phyloP scores from a whole-genome alignment of 2,888 invertebrate species.

The Parapristionchus giblindavisi region DNA sequence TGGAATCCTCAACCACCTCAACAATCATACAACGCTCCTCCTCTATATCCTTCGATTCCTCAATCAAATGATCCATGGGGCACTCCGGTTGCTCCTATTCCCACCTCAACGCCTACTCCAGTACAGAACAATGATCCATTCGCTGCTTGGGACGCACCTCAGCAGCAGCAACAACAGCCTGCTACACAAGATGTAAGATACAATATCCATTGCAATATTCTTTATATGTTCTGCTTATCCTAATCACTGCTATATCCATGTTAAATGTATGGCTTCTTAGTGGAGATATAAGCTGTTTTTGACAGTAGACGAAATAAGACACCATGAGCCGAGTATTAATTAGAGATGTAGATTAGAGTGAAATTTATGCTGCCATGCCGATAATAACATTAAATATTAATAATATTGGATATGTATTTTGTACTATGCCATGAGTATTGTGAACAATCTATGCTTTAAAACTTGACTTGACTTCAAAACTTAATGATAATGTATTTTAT shows the following conservation, averaged over 20 bases:
- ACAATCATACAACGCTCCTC: conserved; percentile 16
- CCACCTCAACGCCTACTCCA: conserved; percentile 21
- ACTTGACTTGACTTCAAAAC: too few species aligned
- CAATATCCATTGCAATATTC: neutral
- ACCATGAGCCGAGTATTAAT: too few species aligned
- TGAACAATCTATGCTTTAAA: too few species aligned
- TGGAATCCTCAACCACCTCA: conserved; percentile 18
- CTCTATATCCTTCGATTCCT: conserved; percentile 20
- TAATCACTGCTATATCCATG: neutral
- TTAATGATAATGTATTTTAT: too few species aligned
- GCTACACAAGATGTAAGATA: conserved; percentile 52
- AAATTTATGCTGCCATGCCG: too few species aligned
- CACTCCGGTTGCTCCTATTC: conserved; percentile 67
- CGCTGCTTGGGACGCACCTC: conserved; percentile 52
- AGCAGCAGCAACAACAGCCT: conserved; percentile 40
- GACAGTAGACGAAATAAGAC: too few species aligned
- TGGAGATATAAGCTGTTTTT: too few species aligned
- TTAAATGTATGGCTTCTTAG: neutral
- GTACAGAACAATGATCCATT: conserved; percentile 51
- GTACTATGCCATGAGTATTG: too few species aligned
- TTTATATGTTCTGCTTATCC: neutral
- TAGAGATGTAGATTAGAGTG: too few species aligned
- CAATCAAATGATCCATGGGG: conserved; percentile 70
- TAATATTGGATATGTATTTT: too few species aligned
- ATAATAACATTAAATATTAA: too few species aligned